A percentile compares a stretch with the other conserved stretches of the same genome.
Conservation (phyloP, 2,888 invertebrate species). For the Eretmocerus hayati region DNA sequence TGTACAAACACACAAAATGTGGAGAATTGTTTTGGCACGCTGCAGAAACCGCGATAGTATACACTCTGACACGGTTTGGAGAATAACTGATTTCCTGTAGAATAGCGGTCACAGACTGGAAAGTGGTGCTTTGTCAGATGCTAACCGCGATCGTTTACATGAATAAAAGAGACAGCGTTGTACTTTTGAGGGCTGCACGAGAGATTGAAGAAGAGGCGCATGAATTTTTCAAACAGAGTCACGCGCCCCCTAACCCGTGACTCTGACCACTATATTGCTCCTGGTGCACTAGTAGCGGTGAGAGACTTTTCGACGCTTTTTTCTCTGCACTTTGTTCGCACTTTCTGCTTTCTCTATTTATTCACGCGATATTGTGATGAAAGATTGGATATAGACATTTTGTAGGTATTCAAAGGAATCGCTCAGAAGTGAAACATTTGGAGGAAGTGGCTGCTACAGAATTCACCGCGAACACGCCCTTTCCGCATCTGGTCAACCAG, state of each 20-base stretch:
- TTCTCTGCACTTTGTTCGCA: too few relatives aligned
- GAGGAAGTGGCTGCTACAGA: neutral
- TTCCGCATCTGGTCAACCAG: neutral
- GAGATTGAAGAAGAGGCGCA: neutral
- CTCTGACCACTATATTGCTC: too few relatives aligned
- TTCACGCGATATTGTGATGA: neutral
- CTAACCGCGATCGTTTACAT: slow-evolving; percentile 3
- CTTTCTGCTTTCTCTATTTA: neutral
- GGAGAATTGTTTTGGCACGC: too few relatives aligned
- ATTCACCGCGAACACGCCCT: slow-evolving; percentile 1
- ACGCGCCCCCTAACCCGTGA: neutral
- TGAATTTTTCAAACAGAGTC: neutral
- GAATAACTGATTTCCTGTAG: neutral
- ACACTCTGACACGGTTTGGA: too few relatives aligned
- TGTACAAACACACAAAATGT: too few relatives aligned
- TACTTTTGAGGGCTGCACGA: neutral
- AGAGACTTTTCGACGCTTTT: neutral
- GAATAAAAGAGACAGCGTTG: neutral
- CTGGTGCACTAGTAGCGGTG: neutral
- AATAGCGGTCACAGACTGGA: too few relatives aligned
- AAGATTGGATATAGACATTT: too few relatives aligned
- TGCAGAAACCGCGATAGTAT: too few relatives aligned
- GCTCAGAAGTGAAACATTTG: too few relatives aligned
- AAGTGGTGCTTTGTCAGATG: slow-evolving; percentile 7
- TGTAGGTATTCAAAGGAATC: too few relatives aligned